phyloP scores from a whole-genome alignment of 2,797 vertebrate species.

The Mormyrus proboscirostris region DNA sequence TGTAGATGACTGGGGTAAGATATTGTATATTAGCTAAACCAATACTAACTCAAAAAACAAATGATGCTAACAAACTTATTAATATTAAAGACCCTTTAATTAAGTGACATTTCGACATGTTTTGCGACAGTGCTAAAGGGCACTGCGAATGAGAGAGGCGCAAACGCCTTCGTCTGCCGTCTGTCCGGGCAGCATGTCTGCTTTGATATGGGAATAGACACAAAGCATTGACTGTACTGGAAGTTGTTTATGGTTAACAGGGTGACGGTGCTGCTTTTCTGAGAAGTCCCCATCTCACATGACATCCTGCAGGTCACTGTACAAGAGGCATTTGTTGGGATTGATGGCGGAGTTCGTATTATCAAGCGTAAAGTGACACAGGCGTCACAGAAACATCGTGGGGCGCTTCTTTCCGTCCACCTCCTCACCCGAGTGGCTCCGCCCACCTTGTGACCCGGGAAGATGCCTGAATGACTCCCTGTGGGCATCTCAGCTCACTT shows the following conservation, averaged over 20 bases:
- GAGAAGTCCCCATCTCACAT: neutral
- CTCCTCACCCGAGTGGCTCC: neutral
- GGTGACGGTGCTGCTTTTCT: neutral
- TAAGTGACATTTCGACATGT: neutral
- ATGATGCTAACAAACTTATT: neutral
- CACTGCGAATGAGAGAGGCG: neutral
- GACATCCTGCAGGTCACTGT: neutral
- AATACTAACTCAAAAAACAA: neutral
- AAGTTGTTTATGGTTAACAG: neutral
- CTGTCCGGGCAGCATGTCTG: neutral
- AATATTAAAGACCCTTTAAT: neutral
- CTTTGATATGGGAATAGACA: neutral
- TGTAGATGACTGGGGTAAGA: neutral
- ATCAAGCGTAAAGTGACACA: neutral
- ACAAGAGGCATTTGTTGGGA: neutral
- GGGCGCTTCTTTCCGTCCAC: neutral
- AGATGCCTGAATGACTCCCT: neutral
- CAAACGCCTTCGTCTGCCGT: neutral
- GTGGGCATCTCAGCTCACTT: neutral
- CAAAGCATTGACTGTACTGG: neutral
- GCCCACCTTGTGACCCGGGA: neutral
- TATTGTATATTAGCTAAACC: neutral
- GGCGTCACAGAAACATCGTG: neutral
- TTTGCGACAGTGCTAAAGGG: neutral
- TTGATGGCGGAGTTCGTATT: neutral